phyloP scores from a whole-genome alignment of 2,888 invertebrate genomes.

The Leptinotarsa tumamoca region DNA sequence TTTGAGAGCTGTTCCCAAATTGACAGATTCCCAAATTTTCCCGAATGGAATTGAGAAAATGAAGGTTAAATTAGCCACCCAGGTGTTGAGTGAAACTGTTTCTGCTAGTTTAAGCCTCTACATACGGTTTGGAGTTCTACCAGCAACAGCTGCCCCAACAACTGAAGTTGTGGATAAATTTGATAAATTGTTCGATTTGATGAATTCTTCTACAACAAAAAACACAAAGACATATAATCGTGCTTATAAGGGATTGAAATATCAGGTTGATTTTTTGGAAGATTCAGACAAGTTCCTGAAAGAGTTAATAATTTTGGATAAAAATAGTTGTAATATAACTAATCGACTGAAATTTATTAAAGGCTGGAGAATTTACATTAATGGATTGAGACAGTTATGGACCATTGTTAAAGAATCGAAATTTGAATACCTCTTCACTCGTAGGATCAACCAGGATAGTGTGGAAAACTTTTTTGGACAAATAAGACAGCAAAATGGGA shows the following conservation, averaged over 20 bases:
- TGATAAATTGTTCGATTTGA: neutral
- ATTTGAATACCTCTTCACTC: conserved; percentile 17
- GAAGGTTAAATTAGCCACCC: conserved; percentile 19
- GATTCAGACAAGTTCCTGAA: neutral
- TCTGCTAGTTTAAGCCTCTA: neutral
- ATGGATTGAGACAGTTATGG: conserved; percentile 23
- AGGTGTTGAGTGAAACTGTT: neutral
- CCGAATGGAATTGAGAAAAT: conserved; percentile 16
- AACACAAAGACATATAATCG: neutral
- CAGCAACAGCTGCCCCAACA: neutral
- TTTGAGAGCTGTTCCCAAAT: neutral
- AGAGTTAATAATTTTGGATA: neutral
- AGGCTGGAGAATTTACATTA: conserved; percentile 24
- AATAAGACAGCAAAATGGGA: conserved; percentile 21
- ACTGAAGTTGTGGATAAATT: neutral
- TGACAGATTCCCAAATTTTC: neutral
- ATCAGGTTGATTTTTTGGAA: conserved; percentile 10
- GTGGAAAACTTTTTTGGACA: conserved; percentile 26
- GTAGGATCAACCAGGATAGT: conserved; percentile 27
- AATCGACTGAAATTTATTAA: neutral
- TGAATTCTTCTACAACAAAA: neutral
- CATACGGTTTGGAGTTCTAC: neutral
- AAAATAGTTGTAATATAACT: neutral
- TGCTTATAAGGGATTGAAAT: neutral
- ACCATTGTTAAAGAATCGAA: neutral